phyloP scores from a whole-genome alignment of 2,113 vertebrate species.

The Phasianus colchicus region DNA sequence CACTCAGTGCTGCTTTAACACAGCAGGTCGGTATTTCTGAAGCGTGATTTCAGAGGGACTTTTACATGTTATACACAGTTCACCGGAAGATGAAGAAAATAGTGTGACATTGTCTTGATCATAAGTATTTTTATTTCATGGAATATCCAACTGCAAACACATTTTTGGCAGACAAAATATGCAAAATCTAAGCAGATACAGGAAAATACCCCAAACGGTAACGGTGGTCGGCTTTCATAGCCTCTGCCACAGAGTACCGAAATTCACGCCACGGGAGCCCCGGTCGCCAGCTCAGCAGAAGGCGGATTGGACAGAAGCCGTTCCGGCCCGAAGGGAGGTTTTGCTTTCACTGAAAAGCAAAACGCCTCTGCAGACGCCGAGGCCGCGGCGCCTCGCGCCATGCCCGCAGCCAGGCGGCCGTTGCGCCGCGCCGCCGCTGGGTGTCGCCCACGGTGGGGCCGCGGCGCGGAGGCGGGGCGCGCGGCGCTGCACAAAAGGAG shows the following conservation, averaged over 20 bases:
- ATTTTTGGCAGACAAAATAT: background rate
- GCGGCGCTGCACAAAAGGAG: background rate
- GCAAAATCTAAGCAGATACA: background rate
- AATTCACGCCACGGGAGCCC: background rate
- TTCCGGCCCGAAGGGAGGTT: too few relatives aligned
- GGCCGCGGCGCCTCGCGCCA: too few relatives aligned
- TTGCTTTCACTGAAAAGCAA: too few relatives aligned
- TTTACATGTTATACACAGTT: background rate
- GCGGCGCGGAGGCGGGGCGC: background rate
- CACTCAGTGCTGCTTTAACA: background rate
- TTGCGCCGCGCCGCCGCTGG: slow-evolving; percentile 53
- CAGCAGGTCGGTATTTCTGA: background rate
- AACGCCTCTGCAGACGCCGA: too few relatives aligned
- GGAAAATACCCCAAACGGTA: background rate
- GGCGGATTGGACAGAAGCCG: too few relatives aligned
- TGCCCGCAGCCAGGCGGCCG: background rate
- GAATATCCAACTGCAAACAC: background rate
- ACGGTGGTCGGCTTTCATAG: background rate
- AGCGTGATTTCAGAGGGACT: background rate
- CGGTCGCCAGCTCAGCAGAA: too few relatives aligned
- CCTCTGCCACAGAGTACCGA: background rate
- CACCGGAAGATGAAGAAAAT: background rate
- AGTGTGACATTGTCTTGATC: background rate
- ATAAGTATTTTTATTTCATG: background rate
- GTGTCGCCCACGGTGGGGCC: slow-evolving; percentile 71